Evolutionary conservation across 2,113 vertebrate genomes (phyloP).

Genomic region (Enhydra lutris): DNA sequence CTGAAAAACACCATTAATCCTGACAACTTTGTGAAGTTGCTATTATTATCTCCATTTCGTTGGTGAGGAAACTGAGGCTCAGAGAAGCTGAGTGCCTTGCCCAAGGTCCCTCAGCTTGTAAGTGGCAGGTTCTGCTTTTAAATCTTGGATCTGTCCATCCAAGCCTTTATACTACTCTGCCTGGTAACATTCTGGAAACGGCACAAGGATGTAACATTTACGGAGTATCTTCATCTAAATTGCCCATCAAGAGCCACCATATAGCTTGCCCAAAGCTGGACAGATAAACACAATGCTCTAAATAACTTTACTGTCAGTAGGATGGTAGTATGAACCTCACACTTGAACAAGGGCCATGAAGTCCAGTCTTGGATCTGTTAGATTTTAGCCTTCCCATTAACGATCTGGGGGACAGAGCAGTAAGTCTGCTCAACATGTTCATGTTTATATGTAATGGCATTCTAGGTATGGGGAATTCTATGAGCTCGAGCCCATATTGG

Average conservation of each 20-base stretch:
- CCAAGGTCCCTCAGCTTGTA: neutral
- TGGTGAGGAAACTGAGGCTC: constrained; percentile 12
- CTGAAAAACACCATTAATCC: constrained; percentile 13
- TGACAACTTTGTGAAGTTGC: neutral
- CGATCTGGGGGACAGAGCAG: neutral
- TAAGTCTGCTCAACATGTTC: neutral
- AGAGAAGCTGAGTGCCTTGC: neutral
- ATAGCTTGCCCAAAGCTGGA: neutral
- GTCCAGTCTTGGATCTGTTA: neutral
- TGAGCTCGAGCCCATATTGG: too few relatives aligned
- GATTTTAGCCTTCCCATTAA: neutral
- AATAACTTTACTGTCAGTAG: neutral
- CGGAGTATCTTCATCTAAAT: neutral
- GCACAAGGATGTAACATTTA: neutral
- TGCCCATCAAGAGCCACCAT: neutral
- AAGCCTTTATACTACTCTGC: neutral
- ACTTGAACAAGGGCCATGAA: neutral
- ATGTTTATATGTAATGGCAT: neutral
- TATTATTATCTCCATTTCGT: neutral
- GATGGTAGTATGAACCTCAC: neutral
- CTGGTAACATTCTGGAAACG: constrained; percentile 14
- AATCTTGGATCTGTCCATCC: neutral
- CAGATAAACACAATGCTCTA: neutral
- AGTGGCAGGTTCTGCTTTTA: neutral
- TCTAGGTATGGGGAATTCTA: neutral